phyloP scores from a whole-genome alignment of 1,140 invertebrate genomes.

The Amyelois transitella region DNA sequence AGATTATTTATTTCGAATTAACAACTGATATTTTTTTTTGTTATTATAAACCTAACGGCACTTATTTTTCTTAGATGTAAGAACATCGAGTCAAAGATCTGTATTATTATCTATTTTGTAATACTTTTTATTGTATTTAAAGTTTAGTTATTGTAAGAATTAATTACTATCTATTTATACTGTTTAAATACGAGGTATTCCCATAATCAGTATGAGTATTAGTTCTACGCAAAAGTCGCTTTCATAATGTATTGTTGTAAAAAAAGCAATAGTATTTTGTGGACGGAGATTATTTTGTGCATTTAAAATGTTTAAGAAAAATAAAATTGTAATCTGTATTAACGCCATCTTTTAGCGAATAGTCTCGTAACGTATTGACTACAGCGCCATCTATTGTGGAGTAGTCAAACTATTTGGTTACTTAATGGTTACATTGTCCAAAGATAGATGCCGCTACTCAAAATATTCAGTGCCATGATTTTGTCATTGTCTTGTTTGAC shows the following conservation, averaged over 20 bases:
- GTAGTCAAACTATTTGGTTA: conserved; percentile 12
- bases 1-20: conserved; percentile 67
- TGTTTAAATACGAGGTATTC: conserved; percentile 72
- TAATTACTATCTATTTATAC: conserved; percentile 69
- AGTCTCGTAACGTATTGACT: conserved; percentile 10
- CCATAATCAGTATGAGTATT: conserved; percentile 57
- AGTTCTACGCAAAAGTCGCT: conserved; percentile 51
- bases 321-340: conserved; percentile 5
- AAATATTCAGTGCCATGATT: conserved; percentile 50
- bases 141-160: conserved; percentile 48
- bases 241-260: conserved; percentile 51
- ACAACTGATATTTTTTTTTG: conserved; percentile 47
- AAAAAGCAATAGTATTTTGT: conserved; percentile 55
- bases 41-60: conserved; percentile 55
- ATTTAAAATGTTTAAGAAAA: conserved; percentile 49
- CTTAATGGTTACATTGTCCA: conserved; percentile 1
- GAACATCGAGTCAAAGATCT: conserved; percentile 71
- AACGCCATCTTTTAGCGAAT: conserved; percentile 16
- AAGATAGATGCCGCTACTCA: conserved; percentile 30
- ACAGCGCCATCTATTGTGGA: conserved; percentile 39
- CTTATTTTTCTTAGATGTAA: conserved; percentile 57
- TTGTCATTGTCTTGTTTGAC: conserved; percentile 1
- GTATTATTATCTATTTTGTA: conserved; percentile 73
- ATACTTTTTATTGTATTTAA: conserved; percentile 70
- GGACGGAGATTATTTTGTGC: conserved; percentile 69